A percentile compares a stretch with the other conserved stretches of the same genome.
These are phyloP conservation scores for Lethocerus indicus DNA, from an alignment of 1,140 invertebrate species.

Conservation along the genomic window DNA sequence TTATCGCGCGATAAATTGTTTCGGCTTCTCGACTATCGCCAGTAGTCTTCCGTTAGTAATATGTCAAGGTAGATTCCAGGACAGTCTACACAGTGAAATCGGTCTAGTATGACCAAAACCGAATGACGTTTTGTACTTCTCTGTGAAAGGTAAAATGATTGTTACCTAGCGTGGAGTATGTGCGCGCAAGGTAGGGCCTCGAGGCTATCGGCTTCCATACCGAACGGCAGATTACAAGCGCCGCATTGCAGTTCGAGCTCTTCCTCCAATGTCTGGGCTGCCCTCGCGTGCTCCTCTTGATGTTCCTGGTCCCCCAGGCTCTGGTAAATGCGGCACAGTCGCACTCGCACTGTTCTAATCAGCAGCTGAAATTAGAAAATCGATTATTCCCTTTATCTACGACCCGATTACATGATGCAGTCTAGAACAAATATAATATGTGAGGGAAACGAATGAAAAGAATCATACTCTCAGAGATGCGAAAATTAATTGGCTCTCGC, in stretches of 20 bases:
- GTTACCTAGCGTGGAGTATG: slow-evolving; percentile 63
- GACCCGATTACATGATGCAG: too few species aligned
- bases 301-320: slow-evolving; percentile 65
- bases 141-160: too few species aligned
- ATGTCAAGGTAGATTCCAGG: too few species aligned
- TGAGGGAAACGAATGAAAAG: too few species aligned
- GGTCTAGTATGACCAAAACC: background rate
- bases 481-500: too few species aligned
- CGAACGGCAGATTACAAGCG: slow-evolving; percentile 54
- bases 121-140: background rate
- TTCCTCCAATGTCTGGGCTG: slow-evolving; percentile 48
- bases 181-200: slow-evolving; percentile 69
- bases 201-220: slow-evolving; percentile 48
- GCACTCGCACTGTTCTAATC: slow-evolving; percentile 52
- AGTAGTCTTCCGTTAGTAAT: background rate
- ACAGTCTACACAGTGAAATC: background rate
- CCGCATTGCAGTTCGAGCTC: slow-evolving; percentile 59
- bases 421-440: too few species aligned
- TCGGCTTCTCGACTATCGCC: background rate
- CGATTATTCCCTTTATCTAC: too few species aligned
- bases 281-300: slow-evolving; percentile 47
- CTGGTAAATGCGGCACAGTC: slow-evolving; percentile 57
- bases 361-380: slow-evolving; percentile 53
- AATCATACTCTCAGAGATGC: too few species aligned
- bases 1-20: too few species aligned